phyloP scores from a whole-genome alignment of 2,113 vertebrate genomes.

The Brachirus orientalis region DNA sequence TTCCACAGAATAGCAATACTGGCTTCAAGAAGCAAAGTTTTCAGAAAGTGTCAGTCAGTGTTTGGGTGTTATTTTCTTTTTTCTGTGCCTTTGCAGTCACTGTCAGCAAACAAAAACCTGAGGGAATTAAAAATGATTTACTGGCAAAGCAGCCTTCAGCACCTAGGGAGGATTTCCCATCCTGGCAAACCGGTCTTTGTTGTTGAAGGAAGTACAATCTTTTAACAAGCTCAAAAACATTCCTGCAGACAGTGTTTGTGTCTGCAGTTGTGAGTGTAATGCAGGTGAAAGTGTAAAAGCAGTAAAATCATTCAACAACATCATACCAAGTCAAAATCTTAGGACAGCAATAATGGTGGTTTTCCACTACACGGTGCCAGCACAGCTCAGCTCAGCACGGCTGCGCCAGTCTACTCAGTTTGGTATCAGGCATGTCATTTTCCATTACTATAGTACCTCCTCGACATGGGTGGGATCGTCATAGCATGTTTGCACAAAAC shows the following conservation, averaged over 20 bases:
- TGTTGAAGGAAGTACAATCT: constrained; percentile 47
- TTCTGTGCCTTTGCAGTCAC: neutral
- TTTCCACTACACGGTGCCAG: too few species aligned
- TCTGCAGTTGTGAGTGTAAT: constrained; percentile 31
- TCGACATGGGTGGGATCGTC: too few species aligned
- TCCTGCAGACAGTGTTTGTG: constrained; percentile 40
- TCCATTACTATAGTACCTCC: too few species aligned
- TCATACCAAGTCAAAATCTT: too few species aligned
- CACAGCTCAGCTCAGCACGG: too few species aligned
- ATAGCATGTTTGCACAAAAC: too few species aligned
- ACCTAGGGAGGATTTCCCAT: constrained; percentile 28
- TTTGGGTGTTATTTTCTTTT: neutral
- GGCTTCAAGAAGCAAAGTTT: constrained; percentile 1
- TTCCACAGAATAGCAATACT: neutral
- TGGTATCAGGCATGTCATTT: too few species aligned
- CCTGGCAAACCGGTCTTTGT: constrained; percentile 45
- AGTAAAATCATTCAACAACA: neutral
- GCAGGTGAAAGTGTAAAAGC: constrained; percentile 26
- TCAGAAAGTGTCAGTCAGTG: neutral
- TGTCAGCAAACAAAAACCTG: constrained; percentile 6
- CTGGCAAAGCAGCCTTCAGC: constrained; percentile 13
- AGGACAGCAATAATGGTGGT: too few species aligned
- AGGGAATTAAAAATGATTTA: constrained; percentile 18
- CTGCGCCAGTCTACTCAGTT: too few species aligned
- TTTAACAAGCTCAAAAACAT: constrained; percentile 41